These are phyloP conservation scores for Eristalinus sepulchralis DNA, from an alignment of 2,888 invertebrate genomes.

Conservation along the genomic window DNA sequence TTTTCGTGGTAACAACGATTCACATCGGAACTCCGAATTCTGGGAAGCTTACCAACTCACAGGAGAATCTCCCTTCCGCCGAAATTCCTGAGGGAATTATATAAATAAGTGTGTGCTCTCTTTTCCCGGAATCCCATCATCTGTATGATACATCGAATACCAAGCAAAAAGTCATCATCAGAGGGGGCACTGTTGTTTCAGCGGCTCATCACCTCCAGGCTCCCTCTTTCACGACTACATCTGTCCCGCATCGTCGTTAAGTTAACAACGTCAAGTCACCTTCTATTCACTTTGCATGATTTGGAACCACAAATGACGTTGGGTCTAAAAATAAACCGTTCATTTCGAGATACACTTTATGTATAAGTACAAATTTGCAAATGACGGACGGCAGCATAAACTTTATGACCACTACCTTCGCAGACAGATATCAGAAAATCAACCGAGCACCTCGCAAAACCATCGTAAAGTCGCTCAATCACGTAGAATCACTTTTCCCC, in stretches of 20 bases:
- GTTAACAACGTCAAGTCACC: background rate
- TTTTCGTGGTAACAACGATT: no score
- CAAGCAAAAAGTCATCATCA: background rate
- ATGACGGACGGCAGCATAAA: background rate
- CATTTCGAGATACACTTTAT: background rate
- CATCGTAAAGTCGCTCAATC: constrained; percentile 34
- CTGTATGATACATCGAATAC: background rate
- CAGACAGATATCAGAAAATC: background rate
- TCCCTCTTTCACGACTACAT: background rate
- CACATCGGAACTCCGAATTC: no score
- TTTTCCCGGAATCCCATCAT: background rate
- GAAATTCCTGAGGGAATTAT: no score
- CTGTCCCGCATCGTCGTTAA: background rate
- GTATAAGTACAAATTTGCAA: background rate
- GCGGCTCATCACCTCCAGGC: background rate
- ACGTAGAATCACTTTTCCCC: constrained; percentile 26
- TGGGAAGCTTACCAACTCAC: no score
- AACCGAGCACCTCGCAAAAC: background rate
- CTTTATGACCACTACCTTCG: background rate
- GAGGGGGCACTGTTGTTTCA: background rate
- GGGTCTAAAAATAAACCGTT: background rate
- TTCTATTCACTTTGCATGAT: background rate
- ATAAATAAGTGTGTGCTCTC: no score
- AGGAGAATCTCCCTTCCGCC: no score
- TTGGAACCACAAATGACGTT: background rate